Evolutionary conservation across 2,888 invertebrate species (phyloP).

Genomic region (Seladonia tumulorum): DNA sequence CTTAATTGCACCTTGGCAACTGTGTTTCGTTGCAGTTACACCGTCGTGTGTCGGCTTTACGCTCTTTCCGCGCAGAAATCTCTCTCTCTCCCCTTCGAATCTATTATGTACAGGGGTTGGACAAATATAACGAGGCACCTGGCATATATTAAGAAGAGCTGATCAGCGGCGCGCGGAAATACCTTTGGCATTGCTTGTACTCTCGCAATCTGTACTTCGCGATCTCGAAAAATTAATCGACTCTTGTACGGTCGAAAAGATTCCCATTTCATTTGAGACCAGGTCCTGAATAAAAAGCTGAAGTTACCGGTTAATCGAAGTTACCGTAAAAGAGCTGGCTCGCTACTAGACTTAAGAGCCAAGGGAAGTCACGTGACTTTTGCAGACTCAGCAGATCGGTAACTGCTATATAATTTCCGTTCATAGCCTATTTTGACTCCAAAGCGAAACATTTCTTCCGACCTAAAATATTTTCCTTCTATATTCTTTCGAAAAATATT

Average conservation of each 20-base stretch:
- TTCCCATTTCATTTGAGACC: too few relatives aligned
- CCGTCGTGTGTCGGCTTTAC: not conserved
- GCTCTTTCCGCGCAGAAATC: not conserved
- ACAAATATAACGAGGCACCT: not conserved
- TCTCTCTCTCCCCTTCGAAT: not conserved
- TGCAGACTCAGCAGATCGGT: too few relatives aligned
- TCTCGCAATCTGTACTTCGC: not conserved
- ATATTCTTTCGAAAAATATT: too few relatives aligned
- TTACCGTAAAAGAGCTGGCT: too few relatives aligned
- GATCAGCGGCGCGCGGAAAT: not conserved
- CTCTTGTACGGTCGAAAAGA: not conserved
- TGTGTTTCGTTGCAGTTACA: not conserved
- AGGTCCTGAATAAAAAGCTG: too few relatives aligned
- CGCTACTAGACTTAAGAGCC: too few relatives aligned
- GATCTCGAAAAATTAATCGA: not conserved
- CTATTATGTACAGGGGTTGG: not conserved
- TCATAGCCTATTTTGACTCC: too few relatives aligned
- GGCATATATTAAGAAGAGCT: not conserved
- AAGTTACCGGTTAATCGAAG: too few relatives aligned
- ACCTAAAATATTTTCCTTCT: too few relatives aligned
- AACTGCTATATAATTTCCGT: too few relatives aligned
- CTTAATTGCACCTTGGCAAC: constrained; percentile 3
- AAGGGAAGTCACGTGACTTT: too few relatives aligned
- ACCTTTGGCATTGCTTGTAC: not conserved
- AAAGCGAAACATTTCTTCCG: too few relatives aligned